Percentiles rank a stretch among this genome's conserved stretches.
These are phyloP conservation scores for human (Homo sapiens) DNA, from an alignment of 2,113 vertebrate species.

Conservation along the genomic window DNA sequence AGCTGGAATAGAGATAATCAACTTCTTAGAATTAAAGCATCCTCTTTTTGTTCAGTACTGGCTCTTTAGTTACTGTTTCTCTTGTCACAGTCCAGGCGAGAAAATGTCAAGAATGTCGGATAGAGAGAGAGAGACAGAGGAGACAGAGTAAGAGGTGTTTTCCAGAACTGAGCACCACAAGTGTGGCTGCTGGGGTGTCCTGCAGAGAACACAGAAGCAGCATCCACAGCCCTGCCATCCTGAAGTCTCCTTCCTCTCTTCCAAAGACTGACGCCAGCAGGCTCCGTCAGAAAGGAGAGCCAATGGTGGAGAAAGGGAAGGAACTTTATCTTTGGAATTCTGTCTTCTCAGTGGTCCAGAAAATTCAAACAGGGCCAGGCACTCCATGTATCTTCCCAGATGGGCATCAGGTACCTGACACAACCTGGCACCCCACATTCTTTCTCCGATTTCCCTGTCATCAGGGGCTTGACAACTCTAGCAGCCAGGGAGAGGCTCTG, in stretches of 20 bases:
- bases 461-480: constrained; percentile 9
- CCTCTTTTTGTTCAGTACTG: neutral
- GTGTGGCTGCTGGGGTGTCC: neutral
- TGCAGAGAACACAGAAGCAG: fast-evolving
- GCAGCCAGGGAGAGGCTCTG: neutral
- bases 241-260: neutral
- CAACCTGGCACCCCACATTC: constrained; percentile 36
- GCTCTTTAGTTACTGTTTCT: neutral
- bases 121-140: neutral
- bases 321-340: constrained; percentile 64
- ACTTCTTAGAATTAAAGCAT: neutral
- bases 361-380: neutral
- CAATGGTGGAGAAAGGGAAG: neutral
- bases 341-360: constrained; percentile 15
- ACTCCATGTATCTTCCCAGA: constrained; percentile 18
- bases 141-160: neutral
- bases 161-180: neutral
- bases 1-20: neutral
- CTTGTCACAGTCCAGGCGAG: neutral
- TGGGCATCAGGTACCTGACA: constrained; percentile 45
- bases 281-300: neutral
- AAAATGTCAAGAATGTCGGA: neutral
- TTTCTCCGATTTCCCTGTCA: constrained; percentile 49
- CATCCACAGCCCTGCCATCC: neutral
- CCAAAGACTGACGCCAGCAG: constrained; percentile 5